These are phyloP conservation scores for Hoplostethus mediterraneus DNA, from an alignment of 2,797 vertebrate genomes.

Conservation along the genomic window DNA sequence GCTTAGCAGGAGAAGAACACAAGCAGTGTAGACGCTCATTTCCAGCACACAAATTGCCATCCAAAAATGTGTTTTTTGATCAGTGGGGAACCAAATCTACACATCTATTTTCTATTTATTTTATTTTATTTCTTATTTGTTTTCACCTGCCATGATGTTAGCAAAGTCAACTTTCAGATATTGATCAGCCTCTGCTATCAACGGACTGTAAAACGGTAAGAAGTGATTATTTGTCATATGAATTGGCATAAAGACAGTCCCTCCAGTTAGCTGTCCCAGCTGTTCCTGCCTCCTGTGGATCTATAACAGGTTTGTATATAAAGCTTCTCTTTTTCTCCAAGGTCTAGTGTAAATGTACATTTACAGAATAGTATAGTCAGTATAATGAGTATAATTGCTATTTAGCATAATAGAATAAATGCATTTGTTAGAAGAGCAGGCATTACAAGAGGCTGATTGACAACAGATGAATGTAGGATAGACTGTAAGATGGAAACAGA, in stretches of 20 bases:
- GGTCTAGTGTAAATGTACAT: conserved; percentile 45
- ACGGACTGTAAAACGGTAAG: conserved; percentile 60
- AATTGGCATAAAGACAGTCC: conserved; percentile 49
- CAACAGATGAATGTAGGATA: conserved; percentile 1
- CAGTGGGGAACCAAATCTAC: conserved; percentile 29
- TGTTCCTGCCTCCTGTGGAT: conserved; percentile 47
- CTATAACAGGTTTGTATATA: conserved; percentile 47
- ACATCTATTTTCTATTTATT: conserved; percentile 21
- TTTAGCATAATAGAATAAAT: conserved; percentile 48
- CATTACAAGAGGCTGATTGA: background rate
- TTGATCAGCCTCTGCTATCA: conserved; percentile 46
- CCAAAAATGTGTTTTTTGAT: conserved; percentile 41
- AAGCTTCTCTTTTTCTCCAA: conserved; percentile 38
- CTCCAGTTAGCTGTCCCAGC: conserved; percentile 49
- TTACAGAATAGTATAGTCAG: conserved; percentile 44
- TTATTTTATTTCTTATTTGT: conserved; percentile 6
- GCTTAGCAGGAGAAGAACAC: conserved; percentile 6
- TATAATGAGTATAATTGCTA: conserved; percentile 21
- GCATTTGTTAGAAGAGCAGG: conserved; percentile 13
- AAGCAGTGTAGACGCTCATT: conserved; percentile 30
- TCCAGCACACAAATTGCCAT: conserved; percentile 36
- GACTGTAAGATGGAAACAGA: background rate
- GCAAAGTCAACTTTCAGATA: conserved; percentile 39
- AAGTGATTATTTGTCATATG: conserved; percentile 51
- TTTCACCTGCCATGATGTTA: conserved; percentile 44